phyloP scores from a whole-genome alignment of 2,113 vertebrate genomes.

The Marcusenius ussheri region DNA sequence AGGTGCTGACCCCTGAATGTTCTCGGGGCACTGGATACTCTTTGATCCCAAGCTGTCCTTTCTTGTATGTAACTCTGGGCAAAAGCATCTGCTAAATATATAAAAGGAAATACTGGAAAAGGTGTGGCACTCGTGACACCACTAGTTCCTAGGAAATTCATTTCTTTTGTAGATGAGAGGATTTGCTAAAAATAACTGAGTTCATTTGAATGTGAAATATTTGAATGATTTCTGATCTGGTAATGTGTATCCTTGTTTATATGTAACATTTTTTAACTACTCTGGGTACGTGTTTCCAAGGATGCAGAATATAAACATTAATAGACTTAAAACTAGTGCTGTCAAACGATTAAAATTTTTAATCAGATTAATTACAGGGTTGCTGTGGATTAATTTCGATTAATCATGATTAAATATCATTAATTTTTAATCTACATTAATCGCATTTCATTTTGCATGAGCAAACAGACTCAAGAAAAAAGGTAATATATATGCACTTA shows the following conservation, averaged over 20 bases:
- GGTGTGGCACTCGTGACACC: background rate
- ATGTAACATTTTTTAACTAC: background rate
- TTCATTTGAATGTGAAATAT: background rate
- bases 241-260: background rate
- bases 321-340: background rate
- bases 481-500: too few relatives aligned
- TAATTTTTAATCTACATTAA: too few relatives aligned
- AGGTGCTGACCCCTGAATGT: background rate
- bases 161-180: background rate
- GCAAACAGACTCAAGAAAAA: too few relatives aligned
- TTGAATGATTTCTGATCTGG: background rate
- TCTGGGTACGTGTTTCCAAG: background rate
- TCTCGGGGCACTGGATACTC: background rate
- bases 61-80: background rate
- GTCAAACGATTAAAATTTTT: too few relatives aligned
- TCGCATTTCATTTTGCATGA: too few relatives aligned
- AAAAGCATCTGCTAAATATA: background rate
- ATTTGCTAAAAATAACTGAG: background rate
- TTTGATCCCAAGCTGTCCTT: background rate
- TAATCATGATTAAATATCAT: too few relatives aligned
- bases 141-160: background rate
- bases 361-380: too few relatives aligned
- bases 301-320: background rate
- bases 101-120: background rate
- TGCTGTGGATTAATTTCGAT: too few relatives aligned